phyloP scores from a whole-genome alignment of 2,113 vertebrate species.

The Calyptomena viridis region DNA sequence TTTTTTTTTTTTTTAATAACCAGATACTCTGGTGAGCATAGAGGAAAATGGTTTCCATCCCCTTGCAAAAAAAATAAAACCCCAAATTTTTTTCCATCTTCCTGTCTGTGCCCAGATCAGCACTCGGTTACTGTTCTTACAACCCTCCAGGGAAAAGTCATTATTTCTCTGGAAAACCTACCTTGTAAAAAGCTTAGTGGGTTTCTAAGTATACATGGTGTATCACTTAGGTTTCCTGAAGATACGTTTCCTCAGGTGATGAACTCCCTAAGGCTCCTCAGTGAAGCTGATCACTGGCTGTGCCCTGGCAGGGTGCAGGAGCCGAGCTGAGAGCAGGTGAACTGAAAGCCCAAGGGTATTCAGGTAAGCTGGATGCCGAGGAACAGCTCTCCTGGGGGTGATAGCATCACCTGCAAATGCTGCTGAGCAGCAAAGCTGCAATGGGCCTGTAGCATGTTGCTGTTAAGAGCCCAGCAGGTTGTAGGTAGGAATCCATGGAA shows the following conservation, averaged over 20 bases:
- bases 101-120: neutral
- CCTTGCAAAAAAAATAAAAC: neutral
- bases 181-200: neutral
- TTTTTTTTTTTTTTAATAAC: neutral
- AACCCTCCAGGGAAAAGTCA: neutral
- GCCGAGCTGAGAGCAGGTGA: neutral
- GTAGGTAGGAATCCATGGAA: neutral
- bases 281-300: neutral
- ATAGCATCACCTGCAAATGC: rapidly evolving
- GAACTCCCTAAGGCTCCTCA: rapidly evolving
- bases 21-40: neutral
- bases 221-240: neutral
- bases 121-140: neutral
- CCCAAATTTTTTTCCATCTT: neutral
- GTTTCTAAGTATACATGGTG: neutral
- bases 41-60: neutral
- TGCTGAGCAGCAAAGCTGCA: neutral
- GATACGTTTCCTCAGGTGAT: neutral
- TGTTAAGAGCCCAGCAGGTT: neutral
- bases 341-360: neutral
- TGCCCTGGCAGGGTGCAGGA: neutral
- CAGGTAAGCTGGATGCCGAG: neutral
- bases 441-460: rapidly evolving
- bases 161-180: neutral
- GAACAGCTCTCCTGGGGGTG: neutral